phyloP scores from a whole-genome alignment of 2,797 vertebrate species.

The Crypturellus tataupa region DNA sequence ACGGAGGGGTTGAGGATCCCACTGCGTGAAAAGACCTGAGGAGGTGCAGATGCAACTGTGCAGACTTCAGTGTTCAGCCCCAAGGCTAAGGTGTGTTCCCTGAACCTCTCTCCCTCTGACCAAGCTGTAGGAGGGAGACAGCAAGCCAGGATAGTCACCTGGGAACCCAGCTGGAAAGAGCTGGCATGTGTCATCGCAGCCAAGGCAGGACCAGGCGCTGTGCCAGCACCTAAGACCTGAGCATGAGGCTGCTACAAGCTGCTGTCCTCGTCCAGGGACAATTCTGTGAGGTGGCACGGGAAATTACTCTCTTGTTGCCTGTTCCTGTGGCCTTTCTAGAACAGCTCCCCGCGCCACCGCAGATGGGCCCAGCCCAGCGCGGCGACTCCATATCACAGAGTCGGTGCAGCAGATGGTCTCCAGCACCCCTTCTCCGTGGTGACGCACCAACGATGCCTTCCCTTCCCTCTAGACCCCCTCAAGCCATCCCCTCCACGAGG shows the following conservation, averaged over 20 bases:
- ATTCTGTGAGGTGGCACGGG: not conserved
- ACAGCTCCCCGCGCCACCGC: not conserved
- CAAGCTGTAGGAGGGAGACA: not conserved
- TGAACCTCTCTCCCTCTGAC: not conserved
- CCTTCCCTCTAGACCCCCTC: not conserved
- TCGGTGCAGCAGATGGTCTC: fast-evolving
- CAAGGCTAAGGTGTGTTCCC: not conserved
- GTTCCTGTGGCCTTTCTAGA: not conserved
- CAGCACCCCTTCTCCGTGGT: fast-evolving
- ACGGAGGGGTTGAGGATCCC: fast-evolving
- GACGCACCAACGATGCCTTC: fast-evolving
- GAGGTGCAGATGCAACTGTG: not conserved
- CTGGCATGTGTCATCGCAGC: not conserved
- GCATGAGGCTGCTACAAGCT: not conserved
- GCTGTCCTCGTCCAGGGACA: not conserved
- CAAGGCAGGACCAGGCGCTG: not conserved
- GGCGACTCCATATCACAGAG: fast-evolving
- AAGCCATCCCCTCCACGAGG: not conserved
- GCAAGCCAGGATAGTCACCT: not conserved
- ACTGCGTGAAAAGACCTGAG: not conserved
- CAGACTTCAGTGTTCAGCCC: fast-evolving
- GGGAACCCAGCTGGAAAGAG: too few species aligned
- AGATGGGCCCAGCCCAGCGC: not conserved
- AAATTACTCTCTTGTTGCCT: fast-evolving
- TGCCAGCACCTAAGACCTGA: not conserved